Evolutionary conservation across 30 jellyfish, hydroid and myxozoan species (phyloP).

Genomic region (Rhopilema esculentum): DNA sequence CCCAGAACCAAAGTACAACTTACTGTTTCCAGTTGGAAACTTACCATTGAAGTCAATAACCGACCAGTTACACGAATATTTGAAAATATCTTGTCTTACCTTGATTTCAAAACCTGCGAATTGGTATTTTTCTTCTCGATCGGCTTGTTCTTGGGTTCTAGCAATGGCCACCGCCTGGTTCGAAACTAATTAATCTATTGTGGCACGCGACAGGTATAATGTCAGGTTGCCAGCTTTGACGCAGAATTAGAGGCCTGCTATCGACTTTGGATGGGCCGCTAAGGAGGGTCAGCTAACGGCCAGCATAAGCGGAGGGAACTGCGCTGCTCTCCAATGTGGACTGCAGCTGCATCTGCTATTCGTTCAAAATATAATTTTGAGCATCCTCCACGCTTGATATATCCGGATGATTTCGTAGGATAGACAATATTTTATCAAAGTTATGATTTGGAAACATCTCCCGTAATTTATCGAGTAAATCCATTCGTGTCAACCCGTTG

Average conservation of each 20-base stretch:
- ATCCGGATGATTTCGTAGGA: constrained; percentile 93
- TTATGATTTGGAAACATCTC: constrained; percentile 85
- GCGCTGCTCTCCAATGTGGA: background rate
- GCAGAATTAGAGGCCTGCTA: background rate
- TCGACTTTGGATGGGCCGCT: background rate
- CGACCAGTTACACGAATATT: background rate
- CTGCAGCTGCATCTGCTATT: background rate
- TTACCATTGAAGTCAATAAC: too few species aligned
- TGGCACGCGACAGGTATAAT: background rate
- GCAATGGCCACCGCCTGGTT: background rate
- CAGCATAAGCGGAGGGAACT: too few species aligned
- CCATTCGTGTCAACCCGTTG: constrained; percentile 80
- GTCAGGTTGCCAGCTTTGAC: background rate
- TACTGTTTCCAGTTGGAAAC: background rate
- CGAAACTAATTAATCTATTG: background rate
- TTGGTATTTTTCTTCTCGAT: background rate
- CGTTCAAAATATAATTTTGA: constrained; percentile 67
- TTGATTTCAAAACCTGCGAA: background rate
- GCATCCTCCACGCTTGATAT: constrained; percentile 88
- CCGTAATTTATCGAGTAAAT: constrained; percentile 82
- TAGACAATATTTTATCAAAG: constrained; percentile 81
- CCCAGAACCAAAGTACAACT: too few species aligned
- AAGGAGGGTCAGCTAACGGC: background rate
- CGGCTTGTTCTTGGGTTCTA: background rate
- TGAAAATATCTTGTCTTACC: background rate